A percentile compares a stretch with the other conserved stretches of the same genome.
phyloP scores from a whole-genome alignment of 2,113 vertebrate genomes.

The Dascyllus trimaculatus region DNA sequence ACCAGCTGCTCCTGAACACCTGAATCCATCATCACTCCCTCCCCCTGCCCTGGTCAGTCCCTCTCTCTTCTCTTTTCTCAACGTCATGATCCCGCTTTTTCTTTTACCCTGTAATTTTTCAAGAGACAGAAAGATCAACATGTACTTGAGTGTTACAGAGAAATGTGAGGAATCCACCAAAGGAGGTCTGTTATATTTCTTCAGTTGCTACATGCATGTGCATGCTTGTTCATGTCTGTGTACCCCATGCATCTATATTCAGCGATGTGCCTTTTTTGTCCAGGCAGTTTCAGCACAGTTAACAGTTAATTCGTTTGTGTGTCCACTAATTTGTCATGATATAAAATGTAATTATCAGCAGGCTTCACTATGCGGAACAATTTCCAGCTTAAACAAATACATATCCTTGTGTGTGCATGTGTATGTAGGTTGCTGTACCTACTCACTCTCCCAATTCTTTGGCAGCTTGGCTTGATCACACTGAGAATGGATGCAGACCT shows the following conservation, averaged over 20 bases:
- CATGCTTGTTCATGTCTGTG: conserved; percentile 6
- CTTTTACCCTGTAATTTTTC: conserved; percentile 78
- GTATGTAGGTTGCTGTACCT: conserved; percentile 42
- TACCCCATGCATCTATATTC: not conserved
- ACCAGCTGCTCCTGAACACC: conserved; percentile 84
- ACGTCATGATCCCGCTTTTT: conserved; percentile 39
- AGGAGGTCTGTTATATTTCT: conserved; percentile 52
- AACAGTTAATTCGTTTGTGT: conserved; percentile 38
- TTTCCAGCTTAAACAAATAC: conserved; percentile 60
- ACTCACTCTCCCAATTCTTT: conserved; percentile 51
- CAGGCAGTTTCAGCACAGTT: conserved; percentile 15
- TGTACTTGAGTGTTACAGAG: conserved; percentile 71
- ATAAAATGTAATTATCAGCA: conserved; percentile 60
- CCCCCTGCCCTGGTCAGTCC: conserved; percentile 10
- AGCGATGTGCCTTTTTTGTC: not conserved
- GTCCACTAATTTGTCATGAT: conserved; percentile 42
- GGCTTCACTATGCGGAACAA: conserved; percentile 52
- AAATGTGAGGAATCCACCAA: conserved; percentile 78
- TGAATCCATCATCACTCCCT: conserved; percentile 63
- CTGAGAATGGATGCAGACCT: conserved; percentile 65
- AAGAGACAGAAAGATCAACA: conserved; percentile 69
- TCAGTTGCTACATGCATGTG: conserved; percentile 39
- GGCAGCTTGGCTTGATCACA: conserved; percentile 55
- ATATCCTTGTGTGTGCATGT: conserved; percentile 4
- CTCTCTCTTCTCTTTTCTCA: not conserved